Conservation (phyloP, 2,797 vertebrate species). For the Pygocentrus nattereri region DNA sequence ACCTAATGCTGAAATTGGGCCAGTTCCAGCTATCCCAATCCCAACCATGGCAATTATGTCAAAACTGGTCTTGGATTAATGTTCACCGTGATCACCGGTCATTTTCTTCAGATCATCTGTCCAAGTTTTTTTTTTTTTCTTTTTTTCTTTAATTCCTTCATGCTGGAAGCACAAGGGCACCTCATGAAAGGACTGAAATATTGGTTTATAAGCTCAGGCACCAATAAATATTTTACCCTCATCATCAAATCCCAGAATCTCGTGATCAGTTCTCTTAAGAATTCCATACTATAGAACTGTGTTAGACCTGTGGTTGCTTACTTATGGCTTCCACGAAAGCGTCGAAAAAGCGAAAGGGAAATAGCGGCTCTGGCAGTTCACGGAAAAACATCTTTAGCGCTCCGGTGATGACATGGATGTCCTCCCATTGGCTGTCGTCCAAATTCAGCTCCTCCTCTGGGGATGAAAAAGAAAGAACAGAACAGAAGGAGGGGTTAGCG, state of each 20-base stretch:
- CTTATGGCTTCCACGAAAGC: slow-evolving; percentile 91
- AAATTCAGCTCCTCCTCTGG: slow-evolving; percentile 97
- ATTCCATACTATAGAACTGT: neutral
- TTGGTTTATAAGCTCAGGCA: neutral
- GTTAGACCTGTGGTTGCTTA: slow-evolving; percentile 76
- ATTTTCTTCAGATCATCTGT: slow-evolving; percentile 29
- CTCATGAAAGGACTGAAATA: slow-evolving; percentile 12
- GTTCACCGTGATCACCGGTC: slow-evolving; percentile 5
- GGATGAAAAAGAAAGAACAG: slow-evolving; percentile 83
- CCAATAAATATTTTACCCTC: neutral
- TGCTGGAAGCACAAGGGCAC: neutral
- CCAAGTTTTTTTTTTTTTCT: neutral
- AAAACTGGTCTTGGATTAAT: slow-evolving; percentile 8
- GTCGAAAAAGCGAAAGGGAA: slow-evolving; percentile 93
- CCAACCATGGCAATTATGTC: neutral
- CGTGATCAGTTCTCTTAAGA: slow-evolving; percentile 16
- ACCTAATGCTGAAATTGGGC: slow-evolving; percentile 15
- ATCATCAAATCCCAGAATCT: neutral
- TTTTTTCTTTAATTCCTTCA: too few species aligned
- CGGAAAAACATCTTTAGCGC: slow-evolving; percentile 99
- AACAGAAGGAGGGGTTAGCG: slow-evolving; percentile 48
- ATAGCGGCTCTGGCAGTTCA: slow-evolving; percentile 95
- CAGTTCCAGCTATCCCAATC: neutral
- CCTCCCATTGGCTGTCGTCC: slow-evolving; percentile 98
- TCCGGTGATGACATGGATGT: slow-evolving; percentile 97